Percentiles rank a stretch among this genome's conserved stretches.
phyloP scores from a whole-genome alignment of 2,888 invertebrate species.

The Dendrolimus pini region DNA sequence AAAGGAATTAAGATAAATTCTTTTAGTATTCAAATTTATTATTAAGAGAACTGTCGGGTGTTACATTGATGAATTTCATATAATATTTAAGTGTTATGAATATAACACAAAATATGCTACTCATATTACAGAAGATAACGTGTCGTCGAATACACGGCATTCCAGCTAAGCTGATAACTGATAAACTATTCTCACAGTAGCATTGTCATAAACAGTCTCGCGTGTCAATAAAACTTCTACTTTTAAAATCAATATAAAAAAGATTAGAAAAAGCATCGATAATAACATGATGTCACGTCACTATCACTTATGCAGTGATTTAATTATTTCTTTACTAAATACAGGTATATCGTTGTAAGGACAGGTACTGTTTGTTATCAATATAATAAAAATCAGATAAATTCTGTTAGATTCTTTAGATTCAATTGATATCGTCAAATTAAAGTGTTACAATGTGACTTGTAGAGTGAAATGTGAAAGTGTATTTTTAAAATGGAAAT shows the following conservation, averaged over 20 bases:
- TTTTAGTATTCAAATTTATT: too few relatives aligned
- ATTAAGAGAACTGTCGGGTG: too few relatives aligned
- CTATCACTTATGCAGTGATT: slow-evolving; percentile 3
- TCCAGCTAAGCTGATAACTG: background rate
- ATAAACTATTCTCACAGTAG: background rate
- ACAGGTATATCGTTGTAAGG: background rate
- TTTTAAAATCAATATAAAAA: background rate
- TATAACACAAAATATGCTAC: background rate
- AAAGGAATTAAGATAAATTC: too few relatives aligned
- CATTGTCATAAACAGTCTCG: background rate
- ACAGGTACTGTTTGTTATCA: slow-evolving; percentile 1
- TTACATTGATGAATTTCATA: background rate
- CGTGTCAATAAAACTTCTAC: background rate
- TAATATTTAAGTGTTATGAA: background rate
- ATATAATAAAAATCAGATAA: slow-evolving; percentile 1
- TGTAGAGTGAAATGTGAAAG: background rate
- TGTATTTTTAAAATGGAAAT: slow-evolving; percentile 1
- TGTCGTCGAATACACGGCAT: background rate
- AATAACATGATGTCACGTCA: slow-evolving; percentile 12
- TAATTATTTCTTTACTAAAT: slow-evolving; percentile 1
- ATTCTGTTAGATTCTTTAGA: background rate
- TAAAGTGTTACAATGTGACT: background rate
- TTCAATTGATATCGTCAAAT: background rate
- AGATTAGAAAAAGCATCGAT: slow-evolving; percentile 16
- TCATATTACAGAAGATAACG: slow-evolving; percentile 9